Percentiles rank a stretch among this genome's conserved stretches.
Conservation (phyloP, 2,797 vertebrate species). For the Okamejei kenojei region DNA sequence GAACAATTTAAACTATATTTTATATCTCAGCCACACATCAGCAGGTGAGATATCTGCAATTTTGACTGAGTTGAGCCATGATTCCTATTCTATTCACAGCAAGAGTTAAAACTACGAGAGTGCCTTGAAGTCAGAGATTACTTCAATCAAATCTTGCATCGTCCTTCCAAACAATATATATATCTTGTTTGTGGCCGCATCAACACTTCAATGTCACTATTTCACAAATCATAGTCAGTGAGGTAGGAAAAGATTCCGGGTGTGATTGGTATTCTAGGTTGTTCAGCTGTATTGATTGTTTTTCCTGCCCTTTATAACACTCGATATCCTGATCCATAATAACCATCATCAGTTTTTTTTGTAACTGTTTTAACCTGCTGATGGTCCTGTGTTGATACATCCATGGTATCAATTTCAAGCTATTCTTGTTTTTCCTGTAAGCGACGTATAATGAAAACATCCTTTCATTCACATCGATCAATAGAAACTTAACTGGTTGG, state of each 20-base stretch:
- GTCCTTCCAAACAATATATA: slow-evolving; percentile 12
- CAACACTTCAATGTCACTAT: neutral
- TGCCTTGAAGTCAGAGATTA: slow-evolving; percentile 21
- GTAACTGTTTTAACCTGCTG: neutral
- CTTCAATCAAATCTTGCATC: neutral
- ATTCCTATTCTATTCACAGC: neutral
- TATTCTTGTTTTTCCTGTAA: neutral
- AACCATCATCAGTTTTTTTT: neutral
- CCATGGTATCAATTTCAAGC: neutral
- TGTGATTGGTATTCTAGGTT: slow-evolving; percentile 8
- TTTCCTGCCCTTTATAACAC: neutral
- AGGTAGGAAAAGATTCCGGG: neutral
- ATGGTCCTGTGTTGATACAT: neutral
- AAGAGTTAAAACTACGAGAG: neutral
- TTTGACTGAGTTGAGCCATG: neutral
- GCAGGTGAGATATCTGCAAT: neutral
- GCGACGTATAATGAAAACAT: neutral
- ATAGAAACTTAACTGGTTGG: neutral
- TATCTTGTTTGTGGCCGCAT: neutral
- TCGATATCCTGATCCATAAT: slow-evolving; percentile 6
- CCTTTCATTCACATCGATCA: slow-evolving; percentile 23
- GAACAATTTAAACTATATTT: neutral
- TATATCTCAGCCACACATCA: neutral
- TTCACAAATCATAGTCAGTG: slow-evolving; percentile 26
- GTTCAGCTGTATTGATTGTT: neutral